Evolutionary conservation across 30 jellyfish, hydroid and myxozoan genomes (phyloP).

Genomic region (Calvadosia cruxmelitensis): DNA sequence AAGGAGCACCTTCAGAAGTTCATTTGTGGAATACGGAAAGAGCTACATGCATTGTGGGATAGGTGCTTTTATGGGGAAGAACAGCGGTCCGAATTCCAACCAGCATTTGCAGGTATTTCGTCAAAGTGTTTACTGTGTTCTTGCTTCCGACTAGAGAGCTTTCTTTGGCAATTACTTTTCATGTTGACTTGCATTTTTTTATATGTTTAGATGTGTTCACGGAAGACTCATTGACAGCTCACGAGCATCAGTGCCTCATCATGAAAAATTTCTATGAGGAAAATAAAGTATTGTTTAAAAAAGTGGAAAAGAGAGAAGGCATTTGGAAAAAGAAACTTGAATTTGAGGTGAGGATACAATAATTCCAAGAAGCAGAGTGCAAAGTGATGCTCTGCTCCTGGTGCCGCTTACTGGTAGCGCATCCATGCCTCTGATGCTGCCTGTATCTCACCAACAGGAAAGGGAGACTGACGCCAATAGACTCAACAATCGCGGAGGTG

Average conservation of each 20-base stretch:
- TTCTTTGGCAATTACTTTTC: too few species aligned
- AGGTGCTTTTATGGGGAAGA: conserved; percentile 75
- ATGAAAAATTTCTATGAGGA: conserved; percentile 77
- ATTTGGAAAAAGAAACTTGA: conserved; percentile 86
- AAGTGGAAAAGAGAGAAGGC: conserved; percentile 76
- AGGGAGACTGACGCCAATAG: conserved; percentile 76
- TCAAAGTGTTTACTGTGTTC: too few species aligned
- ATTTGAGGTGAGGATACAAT: conserved; percentile 85
- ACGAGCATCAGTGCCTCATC: conserved; percentile 89
- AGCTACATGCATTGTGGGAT: conserved; percentile 74
- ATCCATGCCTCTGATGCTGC: too few species aligned
- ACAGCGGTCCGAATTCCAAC: conserved; percentile 55
- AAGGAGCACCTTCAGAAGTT: conserved; percentile 75
- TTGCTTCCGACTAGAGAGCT: too few species aligned
- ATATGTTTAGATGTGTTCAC: conserved; percentile 71
- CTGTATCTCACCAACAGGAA: too few species aligned
- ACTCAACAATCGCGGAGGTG: conserved; percentile 96
- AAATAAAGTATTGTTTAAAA: conserved; percentile 61
- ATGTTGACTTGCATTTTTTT: too few species aligned
- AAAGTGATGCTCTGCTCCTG: too few species aligned
- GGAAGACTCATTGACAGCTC: conserved; percentile 81
- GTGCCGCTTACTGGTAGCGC: too few species aligned
- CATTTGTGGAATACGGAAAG: conserved; percentile 68
- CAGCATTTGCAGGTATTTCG: conserved; percentile 71
- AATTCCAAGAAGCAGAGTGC: too few species aligned